These are phyloP conservation scores for Eubasilissa splendida DNA, from an alignment of 2,888 invertebrate species.

Conservation along the genomic window DNA sequence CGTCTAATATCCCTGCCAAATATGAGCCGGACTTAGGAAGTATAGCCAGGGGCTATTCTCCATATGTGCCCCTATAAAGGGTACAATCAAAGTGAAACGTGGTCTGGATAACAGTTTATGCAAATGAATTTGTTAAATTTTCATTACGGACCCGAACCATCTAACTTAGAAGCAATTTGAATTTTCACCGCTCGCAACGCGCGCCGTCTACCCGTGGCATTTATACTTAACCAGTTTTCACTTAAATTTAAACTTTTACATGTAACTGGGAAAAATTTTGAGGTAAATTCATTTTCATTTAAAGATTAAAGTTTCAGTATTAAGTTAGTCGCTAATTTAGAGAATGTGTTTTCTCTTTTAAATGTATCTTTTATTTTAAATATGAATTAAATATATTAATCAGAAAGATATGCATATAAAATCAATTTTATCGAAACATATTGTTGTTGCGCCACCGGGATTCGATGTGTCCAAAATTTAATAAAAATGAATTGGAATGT, in stretches of 20 bases:
- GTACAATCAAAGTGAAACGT: constrained; percentile 32
- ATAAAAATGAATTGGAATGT: too few relatives aligned
- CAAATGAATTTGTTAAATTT: constrained; percentile 57
- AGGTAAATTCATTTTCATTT: too few relatives aligned
- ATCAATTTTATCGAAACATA: too few relatives aligned
- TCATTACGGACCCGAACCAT: constrained; percentile 49
- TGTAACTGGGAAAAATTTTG: too few relatives aligned
- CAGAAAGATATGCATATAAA: too few relatives aligned
- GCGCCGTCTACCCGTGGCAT: neutral
- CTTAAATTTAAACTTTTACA: constrained; percentile 8
- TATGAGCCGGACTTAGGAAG: constrained; percentile 10
- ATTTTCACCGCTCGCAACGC: constrained; percentile 34
- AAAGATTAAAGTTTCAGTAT: too few relatives aligned
- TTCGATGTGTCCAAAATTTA: too few relatives aligned
- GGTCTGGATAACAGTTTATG: constrained; percentile 47
- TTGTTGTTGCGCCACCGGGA: too few relatives aligned
- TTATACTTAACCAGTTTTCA: constrained; percentile 7
- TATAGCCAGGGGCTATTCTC: neutral
- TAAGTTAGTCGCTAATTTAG: too few relatives aligned
- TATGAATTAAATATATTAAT: too few relatives aligned
- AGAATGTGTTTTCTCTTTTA: too few relatives aligned
- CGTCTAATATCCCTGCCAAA: constrained; percentile 4
- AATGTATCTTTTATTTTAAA: too few relatives aligned
- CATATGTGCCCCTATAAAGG: neutral
- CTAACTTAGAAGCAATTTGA: constrained; percentile 44